Base-by-base conservation (phyloP, 1,140 invertebrate species). In the Aphelinus certus region DNA sequence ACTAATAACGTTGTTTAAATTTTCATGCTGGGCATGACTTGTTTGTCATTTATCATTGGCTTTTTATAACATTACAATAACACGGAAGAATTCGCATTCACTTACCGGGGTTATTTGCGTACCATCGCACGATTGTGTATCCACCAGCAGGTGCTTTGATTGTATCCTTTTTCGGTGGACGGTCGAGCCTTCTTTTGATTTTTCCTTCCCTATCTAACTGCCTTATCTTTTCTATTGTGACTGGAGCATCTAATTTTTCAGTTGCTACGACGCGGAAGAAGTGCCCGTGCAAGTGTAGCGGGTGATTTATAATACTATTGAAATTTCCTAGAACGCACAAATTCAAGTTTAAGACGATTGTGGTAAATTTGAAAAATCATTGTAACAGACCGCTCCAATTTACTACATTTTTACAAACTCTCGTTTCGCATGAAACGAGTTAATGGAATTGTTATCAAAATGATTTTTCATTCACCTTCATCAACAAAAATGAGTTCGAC, bases 81-180 rank as follows among this genome's bases (percentile, higher is more conserved):
- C 26, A 26, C 26, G 26, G 26, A 26, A 26, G 26, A 26, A 26
- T 26, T 26, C 26, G 26, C 26, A 26, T 26, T 26, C 26, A 26
- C 26, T 26, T 81, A 92, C 91, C 92, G 78, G 91, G 90, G 83
- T 92, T 92, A 57, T 88, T 84, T 9, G 91, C 90, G 64, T 85
- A 82, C 78, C 92, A 91, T 65, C 91, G 84, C 51, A 92, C 77
- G 51, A 93, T 87, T 1, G 88, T 88, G 78, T 91, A 92, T 10
- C 92, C 92, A 65, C 90, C 91, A 76, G 91, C 89, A 43, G 92
- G 91, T 7, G 93, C 88, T 9, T 89, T 89, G 9, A 92, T 86
- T 2, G 95, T 96, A 81, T 98, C 96, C 88, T 97, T 98, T 1
- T 90, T 85, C 9, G 94, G 92, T 6, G 95, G 93, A 57, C 90